Base-by-base conservation (phyloP, 2,888 invertebrate genomes). In the Meta bourneti region DNA sequence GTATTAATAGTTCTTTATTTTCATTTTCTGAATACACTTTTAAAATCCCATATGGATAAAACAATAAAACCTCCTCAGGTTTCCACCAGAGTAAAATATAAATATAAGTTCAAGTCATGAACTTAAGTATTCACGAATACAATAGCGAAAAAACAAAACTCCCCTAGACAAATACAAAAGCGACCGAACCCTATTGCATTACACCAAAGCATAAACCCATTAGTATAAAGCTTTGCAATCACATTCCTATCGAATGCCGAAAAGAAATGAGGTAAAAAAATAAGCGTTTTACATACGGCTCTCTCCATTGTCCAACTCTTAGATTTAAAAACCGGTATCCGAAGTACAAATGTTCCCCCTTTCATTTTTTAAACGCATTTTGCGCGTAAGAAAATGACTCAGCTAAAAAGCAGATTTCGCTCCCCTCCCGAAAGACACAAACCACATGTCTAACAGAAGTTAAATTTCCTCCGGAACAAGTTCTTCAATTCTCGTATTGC, bases 361-460 rank as follows among this genome's bases (percentile, higher is more conserved):
- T 48, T 34, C 34, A 2, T 79, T 79, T 79, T 79, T 79, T 20
- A n/a, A 75, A 54, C 54, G 61, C 61, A 74, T 80, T 80, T 88
- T 78, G 48, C 34, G 84, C 49, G 72, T 80, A 19, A 88, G 89
- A 82, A 82, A 77, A 69, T 77, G 82, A 69, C 79, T 74, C 77
- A 61, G 75, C 81, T 71, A 89, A 75, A 90, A 74, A 75, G 70
- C 83, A 48, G 69, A 51, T 89, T 69, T 61, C 75, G 20, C 69
- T 79, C 77, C 74, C 54, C 84, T 52, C 69, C 49, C 52, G 52
- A 77, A 48, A 87, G 91, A 91, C 71, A 87, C 69, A 91, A 91
- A 87, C 91, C 91, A 91, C 87, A 91, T 91, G 91, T 88, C 87
- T 90, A 74, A 87, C 82, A 79, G 87, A 86, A 91, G 90, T 91